Evolutionary conservation across 2,888 invertebrate species (phyloP).

Genomic region (Tetranychus truncatus): DNA sequence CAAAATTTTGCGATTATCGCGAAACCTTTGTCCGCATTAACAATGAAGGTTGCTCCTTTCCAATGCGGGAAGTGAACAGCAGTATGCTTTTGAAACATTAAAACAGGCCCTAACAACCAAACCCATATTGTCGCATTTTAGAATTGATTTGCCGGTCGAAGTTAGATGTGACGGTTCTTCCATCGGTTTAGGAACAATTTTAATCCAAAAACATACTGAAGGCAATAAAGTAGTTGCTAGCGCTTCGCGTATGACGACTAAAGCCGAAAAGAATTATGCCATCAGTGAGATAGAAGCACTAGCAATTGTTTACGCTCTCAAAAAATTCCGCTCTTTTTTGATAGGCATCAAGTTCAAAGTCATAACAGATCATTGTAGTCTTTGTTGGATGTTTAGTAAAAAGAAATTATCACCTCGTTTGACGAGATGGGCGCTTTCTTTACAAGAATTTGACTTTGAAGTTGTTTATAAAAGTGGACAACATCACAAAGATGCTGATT

Average conservation of each 20-base stretch:
- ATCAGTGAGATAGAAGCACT: not conserved
- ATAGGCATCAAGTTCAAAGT: constrained; percentile 1
- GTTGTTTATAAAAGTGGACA: not conserved
- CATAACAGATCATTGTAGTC: constrained; percentile 10
- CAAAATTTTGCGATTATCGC: not conserved
- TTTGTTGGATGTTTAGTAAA: constrained; percentile 9
- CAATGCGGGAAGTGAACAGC: not conserved
- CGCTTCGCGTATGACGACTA: not conserved
- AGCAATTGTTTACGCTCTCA: too few species aligned
- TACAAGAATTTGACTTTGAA: constrained; percentile 3
- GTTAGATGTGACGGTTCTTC: not conserved
- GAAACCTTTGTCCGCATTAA: constrained; percentile 4
- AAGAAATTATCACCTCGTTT: not conserved
- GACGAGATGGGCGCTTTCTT: constrained; percentile 3
- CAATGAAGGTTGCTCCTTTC: not conserved
- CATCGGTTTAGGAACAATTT: not conserved
- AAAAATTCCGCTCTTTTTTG: too few species aligned
- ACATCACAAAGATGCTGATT: not conserved
- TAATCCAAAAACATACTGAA: not conserved
- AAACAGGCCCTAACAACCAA: not conserved
- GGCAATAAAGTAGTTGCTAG: not conserved
- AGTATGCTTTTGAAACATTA: not conserved
- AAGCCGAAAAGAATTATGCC: constrained; percentile 1
- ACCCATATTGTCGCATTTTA: not conserved
- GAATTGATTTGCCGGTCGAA: not conserved